Evolutionary conservation across 1,140 invertebrate genomes (phyloP), one percentile per base, ranked within the genome.

Genomic region (Macrostomum lignano): DNA sequence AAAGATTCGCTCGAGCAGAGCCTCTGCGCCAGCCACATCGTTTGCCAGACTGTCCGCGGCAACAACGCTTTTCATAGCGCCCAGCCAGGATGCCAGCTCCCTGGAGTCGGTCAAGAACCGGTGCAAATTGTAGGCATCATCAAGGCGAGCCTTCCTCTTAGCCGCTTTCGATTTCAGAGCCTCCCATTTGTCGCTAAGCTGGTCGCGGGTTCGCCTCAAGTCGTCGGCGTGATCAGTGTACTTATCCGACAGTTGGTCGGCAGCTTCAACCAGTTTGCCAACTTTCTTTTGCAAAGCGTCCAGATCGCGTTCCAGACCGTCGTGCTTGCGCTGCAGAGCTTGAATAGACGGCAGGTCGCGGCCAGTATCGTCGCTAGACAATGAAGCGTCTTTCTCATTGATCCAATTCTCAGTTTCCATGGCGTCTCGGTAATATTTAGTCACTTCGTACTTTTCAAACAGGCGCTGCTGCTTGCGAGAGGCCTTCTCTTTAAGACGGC

Each of bases 371-470:
- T 96, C 88, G 0, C 77, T 78, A 0, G 81, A 84, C 2, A 96
- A 61, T 1, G 91, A 75, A 1, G 77, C 73, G 49, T 94, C 86
- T 56, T 96, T 96, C 61, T 98, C 88, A 22, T 74, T 75, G 40
- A 96, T 93, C 91, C 91, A 98, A 7, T 81, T 76, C 51, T 94
- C 79, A 2, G 86, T 91, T 56, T 98, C 88, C 54, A 96, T 84
- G 5, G 86, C 84, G 62, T 96, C 88, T 30, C 86, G 70, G 38
- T 37, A 40, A 26, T 28, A 24, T 30, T 48, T 46, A 60, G 96
- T 88, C 42, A 98, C 94, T 61, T 96, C 86, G 54, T 94, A 86
- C 3, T 88, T 86, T 1, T 86, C 88, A 52, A 91, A 94, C 1
- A 98, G 60, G 41, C 81, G 77, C 49, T 88, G 79, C 57, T 94